Evolutionary conservation across 2,797 vertebrate species (phyloP).

Genomic region (Alcedo atthis): DNA sequence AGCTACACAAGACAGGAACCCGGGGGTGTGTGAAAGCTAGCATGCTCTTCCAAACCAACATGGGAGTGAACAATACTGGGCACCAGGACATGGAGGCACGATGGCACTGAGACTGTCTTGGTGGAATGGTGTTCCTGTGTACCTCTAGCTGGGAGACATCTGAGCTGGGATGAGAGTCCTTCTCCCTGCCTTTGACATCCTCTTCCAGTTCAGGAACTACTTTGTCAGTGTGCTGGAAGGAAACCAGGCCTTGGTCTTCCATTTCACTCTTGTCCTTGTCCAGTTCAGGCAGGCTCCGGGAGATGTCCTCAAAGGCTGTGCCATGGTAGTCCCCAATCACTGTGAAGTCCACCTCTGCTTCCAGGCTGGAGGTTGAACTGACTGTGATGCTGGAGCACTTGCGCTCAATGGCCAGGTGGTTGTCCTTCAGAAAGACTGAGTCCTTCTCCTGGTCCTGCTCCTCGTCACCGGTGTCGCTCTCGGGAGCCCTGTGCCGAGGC

Average conservation of each 20-base stretch:
- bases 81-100: neutral
- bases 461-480: conserved; percentile 85
- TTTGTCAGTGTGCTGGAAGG: conserved; percentile 78
- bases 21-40: neutral
- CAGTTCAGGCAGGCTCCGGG: conserved; percentile 87
- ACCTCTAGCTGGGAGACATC: conserved; percentile 85
- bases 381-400: conserved; percentile 98
- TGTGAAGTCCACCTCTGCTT: conserved; percentile 97
- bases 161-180: conserved; percentile 65
- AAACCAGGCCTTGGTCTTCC: conserved; percentile 85
- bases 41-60: conserved; percentile 38
- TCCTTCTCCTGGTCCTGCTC: conserved; percentile 92
- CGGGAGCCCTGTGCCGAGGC: conserved; percentile 79
- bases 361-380: conserved; percentile 96
- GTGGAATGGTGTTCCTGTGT: conserved; percentile 63
- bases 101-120: neutral
- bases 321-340: conserved; percentile 92
- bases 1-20: neutral
- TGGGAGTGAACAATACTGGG: neutral
- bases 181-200: conserved; percentile 68
- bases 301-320: conserved; percentile 89
- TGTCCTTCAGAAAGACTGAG: conserved; percentile 88
- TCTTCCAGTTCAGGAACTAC: conserved; percentile 64
- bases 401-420: conserved; percentile 94
- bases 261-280: conserved; percentile 86